Evolutionary conservation across 2,888 invertebrate genomes (phyloP).

Genomic region (Quadroppia sp.): DNA sequence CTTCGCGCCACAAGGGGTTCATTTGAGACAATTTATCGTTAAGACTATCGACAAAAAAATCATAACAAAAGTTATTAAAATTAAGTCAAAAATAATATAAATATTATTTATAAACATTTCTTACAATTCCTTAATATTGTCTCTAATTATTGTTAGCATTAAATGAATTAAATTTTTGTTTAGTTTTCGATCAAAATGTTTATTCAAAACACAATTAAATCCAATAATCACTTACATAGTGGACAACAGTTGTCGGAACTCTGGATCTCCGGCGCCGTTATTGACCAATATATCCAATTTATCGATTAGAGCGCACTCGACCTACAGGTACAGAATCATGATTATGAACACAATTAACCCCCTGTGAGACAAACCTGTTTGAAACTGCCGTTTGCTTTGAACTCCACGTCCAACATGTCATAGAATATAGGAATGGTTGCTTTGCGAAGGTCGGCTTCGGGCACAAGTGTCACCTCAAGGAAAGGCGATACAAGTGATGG

Average conservation of each 20-base stretch:
- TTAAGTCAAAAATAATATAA: constrained; percentile 24
- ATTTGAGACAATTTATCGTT: constrained; percentile 77
- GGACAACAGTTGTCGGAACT: constrained; percentile 86
- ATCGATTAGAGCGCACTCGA: constrained; percentile 89
- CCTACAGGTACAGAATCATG: constrained; percentile 53
- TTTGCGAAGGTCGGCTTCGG: constrained; percentile 75
- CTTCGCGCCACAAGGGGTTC: constrained; percentile 83
- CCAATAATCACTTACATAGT: constrained; percentile 73
- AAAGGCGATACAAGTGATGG: constrained; percentile 91
- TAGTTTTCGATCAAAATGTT: background rate
- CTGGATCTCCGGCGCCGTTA: constrained; percentile 88
- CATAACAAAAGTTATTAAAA: constrained; percentile 14
- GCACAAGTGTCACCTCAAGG: constrained; percentile 84
- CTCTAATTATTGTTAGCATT: constrained; percentile 3
- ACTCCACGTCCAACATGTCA: constrained; percentile 92
- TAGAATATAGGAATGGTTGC: constrained; percentile 88
- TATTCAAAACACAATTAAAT: background rate
- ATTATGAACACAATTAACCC: constrained; percentile 45
- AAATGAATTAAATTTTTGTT: background rate
- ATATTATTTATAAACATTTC: background rate
- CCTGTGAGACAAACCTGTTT: constrained; percentile 57
- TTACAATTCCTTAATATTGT: constrained; percentile 25
- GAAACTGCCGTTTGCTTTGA: constrained; percentile 75
- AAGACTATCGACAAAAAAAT: constrained; percentile 60
- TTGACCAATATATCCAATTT: constrained; percentile 87